These are phyloP conservation scores for Hylia prasina DNA, from an alignment of 2,113 vertebrate genomes.

Conservation along the genomic window DNA sequence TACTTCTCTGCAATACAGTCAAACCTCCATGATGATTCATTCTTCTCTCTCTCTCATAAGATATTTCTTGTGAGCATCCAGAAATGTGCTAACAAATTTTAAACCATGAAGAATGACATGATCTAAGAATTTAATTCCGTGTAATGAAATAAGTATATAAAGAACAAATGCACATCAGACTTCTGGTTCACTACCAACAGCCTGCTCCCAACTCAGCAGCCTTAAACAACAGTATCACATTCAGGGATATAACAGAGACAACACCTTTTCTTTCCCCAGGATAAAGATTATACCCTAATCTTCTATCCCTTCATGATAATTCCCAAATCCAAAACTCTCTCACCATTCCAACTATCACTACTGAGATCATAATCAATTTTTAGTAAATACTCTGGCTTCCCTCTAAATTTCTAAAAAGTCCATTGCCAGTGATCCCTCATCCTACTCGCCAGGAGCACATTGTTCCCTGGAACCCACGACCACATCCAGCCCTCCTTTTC, in stretches of 20 bases:
- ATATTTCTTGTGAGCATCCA: neutral
- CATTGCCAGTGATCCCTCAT: neutral
- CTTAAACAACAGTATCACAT: neutral
- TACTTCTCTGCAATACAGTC: neutral
- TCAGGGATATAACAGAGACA: neutral
- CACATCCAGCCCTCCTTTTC: rapidly evolving
- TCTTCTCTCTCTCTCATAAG: neutral
- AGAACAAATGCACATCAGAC: neutral
- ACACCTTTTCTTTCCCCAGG: neutral
- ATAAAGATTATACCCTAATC: neutral
- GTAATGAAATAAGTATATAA: neutral
- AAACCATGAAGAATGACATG: neutral
- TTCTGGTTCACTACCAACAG: neutral
- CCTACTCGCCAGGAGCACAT: neutral
- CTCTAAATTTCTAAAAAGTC: neutral
- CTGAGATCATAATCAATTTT: neutral
- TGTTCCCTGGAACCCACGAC: neutral
- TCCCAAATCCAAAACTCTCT: neutral
- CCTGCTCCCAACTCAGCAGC: neutral
- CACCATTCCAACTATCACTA: neutral
- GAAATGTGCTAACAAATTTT: neutral
- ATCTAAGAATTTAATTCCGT: neutral
- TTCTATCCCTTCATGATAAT: neutral
- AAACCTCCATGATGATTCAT: neutral
- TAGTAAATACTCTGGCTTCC: neutral